Conservation (phyloP, 2,888 invertebrate genomes). For the Sycophila texana region DNA sequence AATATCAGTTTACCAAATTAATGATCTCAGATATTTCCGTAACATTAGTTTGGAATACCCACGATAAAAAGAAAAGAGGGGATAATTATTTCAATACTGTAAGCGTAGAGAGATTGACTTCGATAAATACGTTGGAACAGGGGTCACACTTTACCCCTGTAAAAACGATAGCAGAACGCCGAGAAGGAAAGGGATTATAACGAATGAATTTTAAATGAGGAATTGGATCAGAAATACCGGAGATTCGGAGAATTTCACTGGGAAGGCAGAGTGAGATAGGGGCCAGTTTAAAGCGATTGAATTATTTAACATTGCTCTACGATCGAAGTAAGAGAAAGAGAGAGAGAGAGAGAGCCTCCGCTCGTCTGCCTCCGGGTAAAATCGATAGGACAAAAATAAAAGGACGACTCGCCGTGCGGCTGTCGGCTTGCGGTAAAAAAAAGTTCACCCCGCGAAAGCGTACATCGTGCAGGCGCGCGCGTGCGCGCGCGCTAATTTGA, state of each 20-base stretch:
- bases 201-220: conserved; percentile 37
- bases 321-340: background rate
- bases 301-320: conserved; percentile 52
- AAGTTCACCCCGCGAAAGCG: background rate
- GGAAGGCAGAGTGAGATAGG: no score
- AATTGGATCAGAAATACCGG: conserved; percentile 40
- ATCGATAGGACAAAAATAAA: conserved; percentile 52
- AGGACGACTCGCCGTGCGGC: conserved; percentile 1
- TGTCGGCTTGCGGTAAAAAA: background rate
- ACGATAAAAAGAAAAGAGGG: no score
- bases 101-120: background rate
- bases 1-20: no score
- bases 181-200: conserved; percentile 4
- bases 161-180: no score
- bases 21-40: no score
- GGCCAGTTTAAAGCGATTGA: conserved; percentile 48
- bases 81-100: no score
- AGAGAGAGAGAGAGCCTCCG: no score
- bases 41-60: no score
- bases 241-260: conserved; percentile 35
- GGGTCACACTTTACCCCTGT: no score
- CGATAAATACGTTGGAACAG: background rate
- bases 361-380: background rate
- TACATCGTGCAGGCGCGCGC: no score
- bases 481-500: conserved; percentile 23